Percentiles rank a stretch among this genome's conserved stretches.
These are phyloP conservation scores for Poeciliopsis occidentalis DNA, from an alignment of 2,113 vertebrate species.

Conservation along the genomic window DNA sequence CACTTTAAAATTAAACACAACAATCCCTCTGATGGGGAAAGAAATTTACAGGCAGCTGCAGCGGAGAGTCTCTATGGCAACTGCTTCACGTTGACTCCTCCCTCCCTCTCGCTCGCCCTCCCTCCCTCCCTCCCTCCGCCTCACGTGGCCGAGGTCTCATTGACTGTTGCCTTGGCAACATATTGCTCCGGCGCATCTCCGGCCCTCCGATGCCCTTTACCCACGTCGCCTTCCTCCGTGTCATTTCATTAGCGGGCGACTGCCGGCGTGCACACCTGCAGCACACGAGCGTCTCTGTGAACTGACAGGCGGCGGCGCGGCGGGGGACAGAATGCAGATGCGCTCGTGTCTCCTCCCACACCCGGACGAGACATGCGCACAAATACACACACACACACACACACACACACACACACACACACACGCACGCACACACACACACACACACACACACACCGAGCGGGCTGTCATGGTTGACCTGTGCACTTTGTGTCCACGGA, in stretches of 20 bases:
- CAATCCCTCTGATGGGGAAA: slow-evolving; percentile 26
- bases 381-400: background rate
- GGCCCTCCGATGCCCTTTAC: slow-evolving; percentile 54
- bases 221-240: slow-evolving; percentile 46
- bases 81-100: slow-evolving; percentile 73
- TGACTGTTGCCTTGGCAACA: slow-evolving; percentile 76
- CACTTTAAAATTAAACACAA: slow-evolving; percentile 12
- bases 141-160: slow-evolving; percentile 64
- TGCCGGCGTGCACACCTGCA: slow-evolving; percentile 6
- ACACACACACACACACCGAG: background rate
- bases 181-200: slow-evolving; percentile 63
- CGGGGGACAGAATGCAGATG: slow-evolving; percentile 59
- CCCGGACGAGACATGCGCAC: background rate
- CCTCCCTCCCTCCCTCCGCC: slow-evolving; percentile 56
- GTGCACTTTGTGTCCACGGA: slow-evolving; percentile 55
- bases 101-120: slow-evolving; percentile 31
- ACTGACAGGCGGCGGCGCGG: slow-evolving; percentile 38
- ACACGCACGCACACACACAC: background rate
- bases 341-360: slow-evolving; percentile 18
- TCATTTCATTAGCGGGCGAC: slow-evolving; percentile 56
- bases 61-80: slow-evolving; percentile 76
- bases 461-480: slow-evolving; percentile 67
- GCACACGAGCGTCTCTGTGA: slow-evolving; percentile 9
- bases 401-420: too few species aligned
- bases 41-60: slow-evolving; percentile 66